Conservation (phyloP, 2,888 invertebrate genomes). For the Caenorhabditis wallacei region DNA sequence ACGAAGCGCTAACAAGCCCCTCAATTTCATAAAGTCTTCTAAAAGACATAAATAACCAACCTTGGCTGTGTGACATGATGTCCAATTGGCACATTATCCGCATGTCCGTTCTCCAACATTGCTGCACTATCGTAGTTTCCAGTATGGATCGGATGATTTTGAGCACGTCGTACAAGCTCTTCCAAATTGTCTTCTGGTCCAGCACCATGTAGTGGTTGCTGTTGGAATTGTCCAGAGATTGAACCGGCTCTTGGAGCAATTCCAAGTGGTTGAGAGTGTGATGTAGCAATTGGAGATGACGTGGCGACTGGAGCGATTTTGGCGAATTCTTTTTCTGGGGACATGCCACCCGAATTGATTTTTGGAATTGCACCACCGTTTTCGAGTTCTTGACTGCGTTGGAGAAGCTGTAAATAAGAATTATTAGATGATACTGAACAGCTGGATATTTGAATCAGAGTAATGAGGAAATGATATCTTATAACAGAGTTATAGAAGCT, state of each 20-base stretch:
- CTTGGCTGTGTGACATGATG: conserved; percentile 80
- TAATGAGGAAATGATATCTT: too few species aligned
- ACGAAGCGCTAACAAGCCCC: conserved; percentile 46
- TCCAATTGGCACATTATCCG: conserved; percentile 81
- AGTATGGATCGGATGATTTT: conserved; percentile 68
- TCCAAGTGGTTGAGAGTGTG: conserved; percentile 40
- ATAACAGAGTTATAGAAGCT: too few species aligned
- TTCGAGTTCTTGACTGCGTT: conserved; percentile 63
- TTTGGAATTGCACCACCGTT: conserved; percentile 65
- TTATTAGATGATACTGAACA: too few species aligned
- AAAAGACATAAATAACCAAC: conserved; percentile 55
- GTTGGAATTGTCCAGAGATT: conserved; percentile 50
- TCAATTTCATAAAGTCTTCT: not conserved
- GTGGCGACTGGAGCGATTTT: conserved; percentile 54
- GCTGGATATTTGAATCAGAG: too few species aligned
- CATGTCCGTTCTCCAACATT: conserved; percentile 43
- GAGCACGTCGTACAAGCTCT: conserved; percentile 66
- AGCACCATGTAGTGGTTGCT: conserved; percentile 42
- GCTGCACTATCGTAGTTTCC: conserved; percentile 64
- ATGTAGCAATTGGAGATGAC: conserved; percentile 44
- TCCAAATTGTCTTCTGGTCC: conserved; percentile 67
- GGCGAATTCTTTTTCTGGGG: conserved; percentile 56
- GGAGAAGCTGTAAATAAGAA: conserved; percentile 54
- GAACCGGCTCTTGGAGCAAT: conserved; percentile 54
- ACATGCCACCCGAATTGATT: conserved; percentile 54